Percentiles rank a stretch among this genome's conserved stretches.
phyloP scores from a whole-genome alignment of 2,797 vertebrate genomes.

The Gymnothorax reevesii region DNA sequence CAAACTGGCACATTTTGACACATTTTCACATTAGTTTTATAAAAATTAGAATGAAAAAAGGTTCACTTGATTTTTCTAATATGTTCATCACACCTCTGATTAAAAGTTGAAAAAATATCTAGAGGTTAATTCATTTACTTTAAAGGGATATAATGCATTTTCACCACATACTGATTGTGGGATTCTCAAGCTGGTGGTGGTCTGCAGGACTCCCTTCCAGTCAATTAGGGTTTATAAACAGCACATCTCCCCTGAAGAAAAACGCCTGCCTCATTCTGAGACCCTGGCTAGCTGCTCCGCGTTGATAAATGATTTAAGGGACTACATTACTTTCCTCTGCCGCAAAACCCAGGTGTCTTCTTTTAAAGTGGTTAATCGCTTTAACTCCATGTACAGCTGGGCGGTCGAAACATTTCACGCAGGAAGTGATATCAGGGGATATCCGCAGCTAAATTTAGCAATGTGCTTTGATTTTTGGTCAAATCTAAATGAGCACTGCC shows the following conservation, averaged over 20 bases:
- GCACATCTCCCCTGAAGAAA: constrained; percentile 36
- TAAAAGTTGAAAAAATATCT: not conserved
- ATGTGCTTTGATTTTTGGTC: constrained; percentile 18
- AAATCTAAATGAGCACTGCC: not conserved
- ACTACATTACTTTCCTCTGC: constrained; percentile 42
- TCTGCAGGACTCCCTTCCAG: constrained; percentile 45
- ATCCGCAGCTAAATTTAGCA: not conserved
- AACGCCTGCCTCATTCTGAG: constrained; percentile 33
- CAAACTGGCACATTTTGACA: not conserved
- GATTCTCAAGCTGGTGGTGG: constrained; percentile 30
- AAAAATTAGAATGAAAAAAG: not conserved
- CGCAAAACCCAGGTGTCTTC: constrained; percentile 44
- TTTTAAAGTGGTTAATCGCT: constrained; percentile 38
- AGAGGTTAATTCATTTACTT: not conserved
- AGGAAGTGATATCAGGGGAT: constrained; percentile 28
- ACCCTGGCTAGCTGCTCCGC: constrained; percentile 36
- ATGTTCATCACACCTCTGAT: not conserved
- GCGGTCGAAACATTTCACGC: constrained; percentile 21
- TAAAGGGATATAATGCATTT: constrained; percentile 12
- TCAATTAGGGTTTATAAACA: constrained; percentile 47
- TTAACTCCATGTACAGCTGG: constrained; percentile 20
- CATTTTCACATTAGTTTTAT: not conserved
- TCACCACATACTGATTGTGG: constrained; percentile 29
- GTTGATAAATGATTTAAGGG: constrained; percentile 53
- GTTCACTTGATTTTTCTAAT: not conserved